Conservation (phyloP, 2,888 invertebrate genomes). For the Sinopyrophorus schimmeli region DNA sequence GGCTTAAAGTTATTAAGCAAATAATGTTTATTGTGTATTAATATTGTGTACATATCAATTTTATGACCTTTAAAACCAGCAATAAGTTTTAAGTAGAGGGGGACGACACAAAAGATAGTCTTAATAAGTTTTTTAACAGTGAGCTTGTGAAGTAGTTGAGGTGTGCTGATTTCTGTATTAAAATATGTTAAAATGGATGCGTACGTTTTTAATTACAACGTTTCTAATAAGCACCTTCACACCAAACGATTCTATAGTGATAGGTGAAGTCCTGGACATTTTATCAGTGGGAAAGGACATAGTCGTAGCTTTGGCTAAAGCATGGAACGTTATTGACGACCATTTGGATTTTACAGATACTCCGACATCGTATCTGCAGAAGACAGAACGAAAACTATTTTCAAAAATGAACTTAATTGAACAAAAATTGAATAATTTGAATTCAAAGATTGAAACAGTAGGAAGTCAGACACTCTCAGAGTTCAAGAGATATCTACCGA, state of each 20-base stretch:
- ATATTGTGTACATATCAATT: no score
- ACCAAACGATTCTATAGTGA: conserved; percentile 2
- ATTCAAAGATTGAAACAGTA: conserved; percentile 33
- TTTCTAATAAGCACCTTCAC: conserved; percentile 5
- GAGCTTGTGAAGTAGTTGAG: no score
- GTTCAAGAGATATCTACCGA: conserved; percentile 47
- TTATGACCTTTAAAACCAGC: no score
- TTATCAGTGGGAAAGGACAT: conserved; percentile 64
- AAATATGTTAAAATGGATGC: conserved; percentile 1
- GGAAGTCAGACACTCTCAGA: conserved; percentile 39
- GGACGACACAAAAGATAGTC: no score
- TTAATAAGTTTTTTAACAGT: no score
- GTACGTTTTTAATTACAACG: neutral
- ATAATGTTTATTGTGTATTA: no score
- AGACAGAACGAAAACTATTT: conserved; percentile 65
- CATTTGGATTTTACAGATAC: conserved; percentile 58
- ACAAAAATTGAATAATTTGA: conserved; percentile 52
- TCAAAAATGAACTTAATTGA: conserved; percentile 55
- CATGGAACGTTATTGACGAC: conserved; percentile 67
- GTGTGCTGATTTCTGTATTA: no score
- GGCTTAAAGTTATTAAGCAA: no score
- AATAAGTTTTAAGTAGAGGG: no score
- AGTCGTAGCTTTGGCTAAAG: conserved; percentile 61
- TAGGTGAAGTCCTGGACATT: conserved; percentile 59
- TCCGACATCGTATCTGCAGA: conserved; percentile 63